A percentile compares a stretch with the other conserved stretches of the same genome.
Conservation (phyloP, 2,797 vertebrate species). For the Micrastur ruficollis region DNA sequence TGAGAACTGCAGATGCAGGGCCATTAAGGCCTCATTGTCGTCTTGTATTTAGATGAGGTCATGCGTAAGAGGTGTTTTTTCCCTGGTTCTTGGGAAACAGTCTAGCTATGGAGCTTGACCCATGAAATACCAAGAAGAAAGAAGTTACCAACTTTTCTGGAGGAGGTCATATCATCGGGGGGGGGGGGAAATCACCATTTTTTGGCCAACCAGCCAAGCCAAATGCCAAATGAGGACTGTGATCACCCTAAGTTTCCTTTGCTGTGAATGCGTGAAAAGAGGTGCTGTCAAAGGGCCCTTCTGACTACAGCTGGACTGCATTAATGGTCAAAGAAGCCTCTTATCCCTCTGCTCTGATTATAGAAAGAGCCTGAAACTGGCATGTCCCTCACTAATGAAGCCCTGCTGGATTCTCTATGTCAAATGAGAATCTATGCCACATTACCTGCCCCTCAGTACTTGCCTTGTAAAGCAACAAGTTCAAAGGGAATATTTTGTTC, state of each 20-base stretch:
- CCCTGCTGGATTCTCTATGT: neutral
- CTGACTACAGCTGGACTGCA: neutral
- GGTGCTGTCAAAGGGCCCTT: neutral
- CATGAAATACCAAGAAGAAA: neutral
- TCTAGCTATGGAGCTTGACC: neutral
- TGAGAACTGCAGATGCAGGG: neutral
- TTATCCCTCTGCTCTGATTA: neutral
- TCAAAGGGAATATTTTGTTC: neutral
- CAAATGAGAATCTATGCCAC: neutral
- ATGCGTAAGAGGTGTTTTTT: neutral
- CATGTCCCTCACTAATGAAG: neutral
- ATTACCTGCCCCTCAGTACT: neutral
- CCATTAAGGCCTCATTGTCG: neutral
- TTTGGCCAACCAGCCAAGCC: neutral
- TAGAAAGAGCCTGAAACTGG: neutral
- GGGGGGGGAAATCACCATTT: rapidly evolving
- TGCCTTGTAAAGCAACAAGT: neutral
- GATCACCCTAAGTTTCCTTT: neutral
- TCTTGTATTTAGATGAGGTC: neutral
- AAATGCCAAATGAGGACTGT: neutral
- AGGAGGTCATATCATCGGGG: neutral
- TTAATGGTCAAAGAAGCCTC: neutral
- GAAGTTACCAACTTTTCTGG: neutral
- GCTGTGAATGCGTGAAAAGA: neutral
- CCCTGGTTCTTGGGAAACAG: neutral